Base-by-base conservation (phyloP, 2,113 vertebrate species). In the Galemys pyrenaicus region DNA sequence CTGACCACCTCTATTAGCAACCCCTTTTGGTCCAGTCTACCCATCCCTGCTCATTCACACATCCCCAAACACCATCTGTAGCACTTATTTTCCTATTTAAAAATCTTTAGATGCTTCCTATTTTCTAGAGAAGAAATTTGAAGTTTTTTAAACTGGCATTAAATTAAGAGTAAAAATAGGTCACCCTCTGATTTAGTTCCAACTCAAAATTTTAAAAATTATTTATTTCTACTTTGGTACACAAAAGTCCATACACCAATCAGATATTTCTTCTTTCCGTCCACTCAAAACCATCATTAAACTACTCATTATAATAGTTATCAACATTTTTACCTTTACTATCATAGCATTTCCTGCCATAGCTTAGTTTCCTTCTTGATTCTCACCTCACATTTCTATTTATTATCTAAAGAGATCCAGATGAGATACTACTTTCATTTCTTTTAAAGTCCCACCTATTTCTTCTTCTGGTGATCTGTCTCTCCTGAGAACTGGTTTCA, bases 91-190 rank as follows among this genome's bases (percentile, higher is more conserved):
- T 74, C 19, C 41, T 39, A 17, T n/a, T 82, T 35, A 84, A 32
- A 91, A 84, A 26, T 90, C 37, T 87, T 28, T 30, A 8, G 2
- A 8, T 8, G 4, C 58, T 64, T 87, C 37, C 51, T 12, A 67
- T 80, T 91, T 96, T 73, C 58, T 81, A 56, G 74, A 85, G 10
- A 81, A 84, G 67, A 84, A 60, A 74, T 54, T 7, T 30, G 22
- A 77, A 41, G 9, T 8, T 81, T 71, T 80, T 87, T 26, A 75
- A 17, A 62, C 68, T 35, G 68, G 22, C 17, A 26, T 81, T 41
- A 60, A 75, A 32, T 94, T 56, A 56, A 56, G 54, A 22, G 20
- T 22, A 56, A 56, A 56, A 56, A 56, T 56, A 56, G 20, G 54
- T 56, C 20, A n/a, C n/a, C 17, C 82, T 49, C 71, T 82, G 24